A percentile compares a stretch with the other conserved stretches of the same genome.
These are phyloP conservation scores for Brachionus angularis DNA, from an alignment of 1,140 invertebrate species.

Conservation along the genomic window DNA sequence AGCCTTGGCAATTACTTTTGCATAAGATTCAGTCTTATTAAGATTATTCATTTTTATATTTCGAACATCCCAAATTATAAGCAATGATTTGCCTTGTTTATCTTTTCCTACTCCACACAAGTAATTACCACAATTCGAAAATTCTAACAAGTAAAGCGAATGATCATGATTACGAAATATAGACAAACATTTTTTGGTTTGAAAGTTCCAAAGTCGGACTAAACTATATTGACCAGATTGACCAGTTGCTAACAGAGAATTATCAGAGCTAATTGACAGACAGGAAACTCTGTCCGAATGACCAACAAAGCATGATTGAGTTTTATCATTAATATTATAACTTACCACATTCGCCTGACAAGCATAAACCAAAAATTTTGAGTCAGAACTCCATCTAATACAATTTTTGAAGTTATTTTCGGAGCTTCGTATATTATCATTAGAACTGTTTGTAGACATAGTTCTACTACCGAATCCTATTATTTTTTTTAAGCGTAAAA, in stretches of 20 bases:
- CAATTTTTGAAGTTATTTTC: background rate
- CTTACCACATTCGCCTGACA: slow-evolving; percentile 56
- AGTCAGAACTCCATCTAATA: slow-evolving; percentile 51
- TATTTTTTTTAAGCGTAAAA: slow-evolving; percentile 53
- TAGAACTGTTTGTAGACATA: background rate
- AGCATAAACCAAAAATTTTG: slow-evolving; percentile 52
- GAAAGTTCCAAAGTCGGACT: slow-evolving; percentile 55
- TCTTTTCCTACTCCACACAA: slow-evolving; percentile 37
- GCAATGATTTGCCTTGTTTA: slow-evolving; percentile 46
- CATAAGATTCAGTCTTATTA: slow-evolving; percentile 47
- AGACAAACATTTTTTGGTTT: slow-evolving; percentile 52
- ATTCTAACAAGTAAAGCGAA: slow-evolving; percentile 47
- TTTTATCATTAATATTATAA: slow-evolving; percentile 52
- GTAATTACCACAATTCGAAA: slow-evolving; percentile 22
- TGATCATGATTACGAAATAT: slow-evolving; percentile 55
- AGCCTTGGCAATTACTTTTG: slow-evolving; percentile 54
- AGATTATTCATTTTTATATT: slow-evolving; percentile 48
- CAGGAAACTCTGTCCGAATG: slow-evolving; percentile 56
- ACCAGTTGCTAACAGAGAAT: slow-evolving; percentile 53
- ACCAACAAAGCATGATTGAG: slow-evolving; percentile 57
- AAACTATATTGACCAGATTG: slow-evolving; percentile 55
- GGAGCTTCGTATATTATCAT: slow-evolving; percentile 47
- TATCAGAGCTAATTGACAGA: slow-evolving; percentile 49
- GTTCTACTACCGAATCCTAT: slow-evolving; percentile 55
- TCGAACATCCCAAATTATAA: slow-evolving; percentile 56